Conservation (phyloP, 1,140 invertebrate species). For the Acromyrmex heyeri region DNA sequence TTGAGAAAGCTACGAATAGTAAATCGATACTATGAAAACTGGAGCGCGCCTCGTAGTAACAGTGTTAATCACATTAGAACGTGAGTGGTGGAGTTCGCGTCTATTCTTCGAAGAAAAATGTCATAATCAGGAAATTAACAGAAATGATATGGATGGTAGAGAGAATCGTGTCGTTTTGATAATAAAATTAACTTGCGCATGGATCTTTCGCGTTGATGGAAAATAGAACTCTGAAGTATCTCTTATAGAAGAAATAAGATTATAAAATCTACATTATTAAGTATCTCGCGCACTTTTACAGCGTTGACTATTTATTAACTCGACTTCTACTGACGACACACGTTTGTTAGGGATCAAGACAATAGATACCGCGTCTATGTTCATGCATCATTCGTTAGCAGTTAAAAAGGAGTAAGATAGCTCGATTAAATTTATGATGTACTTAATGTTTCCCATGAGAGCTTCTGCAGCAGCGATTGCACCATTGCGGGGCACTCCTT, state of each 20-base stretch:
- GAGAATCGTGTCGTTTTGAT: neutral
- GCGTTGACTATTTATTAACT: neutral
- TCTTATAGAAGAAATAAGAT: neutral
- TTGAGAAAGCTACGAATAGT: neutral
- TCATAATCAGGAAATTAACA: conserved; percentile 40
- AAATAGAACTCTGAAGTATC: neutral
- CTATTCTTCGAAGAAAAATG: conserved; percentile 21
- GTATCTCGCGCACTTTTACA: neutral
- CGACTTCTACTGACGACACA: neutral
- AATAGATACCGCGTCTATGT: neutral
- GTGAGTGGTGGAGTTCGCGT: neutral
- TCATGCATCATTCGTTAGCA: neutral
- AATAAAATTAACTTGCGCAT: conserved; percentile 17
- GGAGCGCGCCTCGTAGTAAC: neutral
- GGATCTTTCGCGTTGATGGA: neutral
- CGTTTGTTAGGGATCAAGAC: neutral
- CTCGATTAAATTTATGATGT: conserved; percentile 34
- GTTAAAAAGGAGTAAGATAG: neutral
- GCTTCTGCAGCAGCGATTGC: conserved; percentile 35
- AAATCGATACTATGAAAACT: conserved; percentile 37
- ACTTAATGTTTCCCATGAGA: conserved; percentile 34
- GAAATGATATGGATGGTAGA: neutral
- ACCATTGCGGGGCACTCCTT: conserved; percentile 17
- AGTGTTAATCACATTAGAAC: conserved; percentile 38
- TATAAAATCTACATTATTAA: neutral